These are phyloP conservation scores for Zosterops japonicus DNA, from an alignment of 2,113 vertebrate species.

Conservation along the genomic window DNA sequence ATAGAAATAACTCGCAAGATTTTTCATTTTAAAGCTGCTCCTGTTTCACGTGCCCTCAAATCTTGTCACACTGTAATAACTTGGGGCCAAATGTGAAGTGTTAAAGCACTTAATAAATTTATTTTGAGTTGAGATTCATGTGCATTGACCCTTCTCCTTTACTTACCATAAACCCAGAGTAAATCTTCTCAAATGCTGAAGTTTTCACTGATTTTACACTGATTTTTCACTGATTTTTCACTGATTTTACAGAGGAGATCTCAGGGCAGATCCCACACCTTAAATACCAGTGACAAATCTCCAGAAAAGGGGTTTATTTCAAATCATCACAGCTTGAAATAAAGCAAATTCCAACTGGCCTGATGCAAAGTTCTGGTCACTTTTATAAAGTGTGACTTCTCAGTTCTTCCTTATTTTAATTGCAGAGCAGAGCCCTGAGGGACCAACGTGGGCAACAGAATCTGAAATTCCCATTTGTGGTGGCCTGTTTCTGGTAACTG, in stretches of 20 bases:
- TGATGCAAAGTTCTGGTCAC: background rate
- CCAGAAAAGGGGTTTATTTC: background rate
- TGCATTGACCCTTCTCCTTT: background rate
- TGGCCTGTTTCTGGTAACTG: background rate
- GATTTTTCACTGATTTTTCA: background rate
- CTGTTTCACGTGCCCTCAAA: background rate
- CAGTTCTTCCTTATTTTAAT: background rate
- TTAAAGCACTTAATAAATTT: background rate
- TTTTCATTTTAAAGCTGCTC: background rate
- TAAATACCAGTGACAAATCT: background rate
- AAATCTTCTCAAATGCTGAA: background rate
- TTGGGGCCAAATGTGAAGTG: background rate
- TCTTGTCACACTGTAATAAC: background rate
- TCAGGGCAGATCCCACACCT: background rate
- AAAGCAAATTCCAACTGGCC: background rate
- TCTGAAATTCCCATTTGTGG: background rate
- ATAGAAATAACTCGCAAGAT: background rate
- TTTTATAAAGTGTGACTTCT: background rate
- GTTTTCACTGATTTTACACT: background rate
- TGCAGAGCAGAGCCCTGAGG: background rate
- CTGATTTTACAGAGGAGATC: background rate
- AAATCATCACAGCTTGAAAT: background rate
- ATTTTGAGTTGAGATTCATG: background rate
- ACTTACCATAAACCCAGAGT: background rate
- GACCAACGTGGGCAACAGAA: background rate